phyloP scores from a whole-genome alignment of 1,140 invertebrate species.

The Rhynchophorus ferrugineus region DNA sequence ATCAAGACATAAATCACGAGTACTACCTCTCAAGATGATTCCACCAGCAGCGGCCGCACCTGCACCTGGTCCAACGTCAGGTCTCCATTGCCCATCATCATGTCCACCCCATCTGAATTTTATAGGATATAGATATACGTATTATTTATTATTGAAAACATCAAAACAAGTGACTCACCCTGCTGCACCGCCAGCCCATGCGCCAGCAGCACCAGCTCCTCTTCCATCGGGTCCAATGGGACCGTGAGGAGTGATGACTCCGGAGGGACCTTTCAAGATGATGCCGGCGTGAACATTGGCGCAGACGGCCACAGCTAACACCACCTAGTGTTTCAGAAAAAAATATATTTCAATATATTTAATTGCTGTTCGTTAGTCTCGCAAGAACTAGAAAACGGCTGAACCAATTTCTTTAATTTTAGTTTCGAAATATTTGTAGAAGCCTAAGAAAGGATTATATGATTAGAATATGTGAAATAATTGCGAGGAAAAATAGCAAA shows the following conservation, averaged over 20 bases:
- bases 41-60: conserved; percentile 6
- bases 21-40: conserved; percentile 17
- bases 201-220: conserved; percentile 12
- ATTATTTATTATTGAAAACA: no score
- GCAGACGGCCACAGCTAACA: conserved; percentile 20
- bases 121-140: no score
- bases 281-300: conserved; percentile 15
- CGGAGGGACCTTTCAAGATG: conserved; percentile 23
- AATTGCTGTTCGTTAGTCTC: no score
- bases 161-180: no score
- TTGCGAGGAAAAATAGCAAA: no score
- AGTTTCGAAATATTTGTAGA: no score
- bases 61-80: conserved; percentile 10
- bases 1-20: no score
- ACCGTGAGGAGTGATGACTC: conserved; percentile 24
- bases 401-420: no score
- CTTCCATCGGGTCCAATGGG: conserved; percentile 25
- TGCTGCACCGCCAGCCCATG: conserved; percentile 6
- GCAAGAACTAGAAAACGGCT: no score
- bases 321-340: conserved; percentile 12
- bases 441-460: no score
- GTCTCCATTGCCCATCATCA: conserved; percentile 11
- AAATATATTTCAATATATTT: neutral
- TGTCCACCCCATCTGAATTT: conserved; percentile 9
- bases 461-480: no score